Evolutionary conservation across 2,888 invertebrate species (phyloP), one percentile per base, ranked within the genome.

Genomic region (Cerastoderma edule): DNA sequence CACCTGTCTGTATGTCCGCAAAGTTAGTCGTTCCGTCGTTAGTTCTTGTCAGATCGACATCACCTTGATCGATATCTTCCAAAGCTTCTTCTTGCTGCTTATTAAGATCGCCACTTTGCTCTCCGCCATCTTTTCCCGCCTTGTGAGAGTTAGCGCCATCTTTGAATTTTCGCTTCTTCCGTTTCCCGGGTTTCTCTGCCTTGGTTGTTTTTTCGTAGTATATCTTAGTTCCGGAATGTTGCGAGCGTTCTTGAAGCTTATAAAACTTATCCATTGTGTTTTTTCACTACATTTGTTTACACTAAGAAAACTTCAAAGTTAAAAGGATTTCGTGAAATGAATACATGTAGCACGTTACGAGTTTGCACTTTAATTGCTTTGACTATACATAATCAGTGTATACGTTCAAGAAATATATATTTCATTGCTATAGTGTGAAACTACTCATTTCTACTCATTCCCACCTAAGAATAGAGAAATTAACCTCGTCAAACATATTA

Each of bases 131-230:
- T 44, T 67, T 22, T 19, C 54, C 44, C 13, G 22, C n/a, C 27
- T 66, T 72, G 50, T 66, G 35, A 6, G 67, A 35, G 24, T 60
- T 50, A 30, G 67, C 60, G 22, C 68, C 63, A 30, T 68, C 67
- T 35, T 46, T 67, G 24, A 48, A 53, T 63, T 67, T 24, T 33
- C 64, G 53, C 44, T 54, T 68, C 32, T 73, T 73, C 6, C 67
- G 33, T 67, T 73, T 73, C 13, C 54, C 64, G 13, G 19, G 28
- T 63, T 54, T 68, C 19, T 67, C 73, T 0, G 50, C 35, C n/a
- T 54, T 67, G 8, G 39, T 67, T 1, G 30, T 60, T 33, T 60
- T 60, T 27, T 60, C 60, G 60, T 35, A 60, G 24, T 60, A 60
- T 39, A 60, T 60, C 27, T 60, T 60, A 10, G 60, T 60, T 10